phyloP scores from a whole-genome alignment of 2,888 invertebrate genomes.

The Mantis religiosa region DNA sequence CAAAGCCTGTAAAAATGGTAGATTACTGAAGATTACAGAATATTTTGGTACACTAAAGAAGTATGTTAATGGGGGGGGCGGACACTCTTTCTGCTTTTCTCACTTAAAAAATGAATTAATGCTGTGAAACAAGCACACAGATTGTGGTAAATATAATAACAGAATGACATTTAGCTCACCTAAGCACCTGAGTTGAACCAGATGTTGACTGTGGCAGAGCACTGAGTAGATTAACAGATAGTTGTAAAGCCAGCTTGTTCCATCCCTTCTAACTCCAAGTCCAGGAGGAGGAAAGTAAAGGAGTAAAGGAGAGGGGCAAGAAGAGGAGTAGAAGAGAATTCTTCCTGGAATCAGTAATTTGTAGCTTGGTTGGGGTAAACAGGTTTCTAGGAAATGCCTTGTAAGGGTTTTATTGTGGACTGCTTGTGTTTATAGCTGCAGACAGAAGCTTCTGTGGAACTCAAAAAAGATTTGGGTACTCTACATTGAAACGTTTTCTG shows the following conservation, averaged over 20 bases:
- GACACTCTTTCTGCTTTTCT: no score
- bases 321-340: constrained; percentile 12
- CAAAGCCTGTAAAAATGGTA: no score
- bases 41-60: no score
- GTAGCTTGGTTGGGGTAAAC: constrained; percentile 14
- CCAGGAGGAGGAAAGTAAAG: neutral
- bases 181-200: neutral
- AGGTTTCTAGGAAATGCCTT: constrained; percentile 12
- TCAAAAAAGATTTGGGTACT: neutral
- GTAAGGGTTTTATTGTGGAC: constrained; percentile 18
- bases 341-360: constrained; percentile 22
- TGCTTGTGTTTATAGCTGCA: constrained; percentile 3
- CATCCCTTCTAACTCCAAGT: neutral
- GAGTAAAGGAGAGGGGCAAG: neutral
- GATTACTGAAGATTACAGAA: no score
- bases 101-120: no score
- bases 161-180: neutral
- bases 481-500: neutral
- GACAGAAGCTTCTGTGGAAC: constrained; percentile 6
- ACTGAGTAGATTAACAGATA: neutral
- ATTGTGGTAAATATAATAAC: neutral
- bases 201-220: neutral
- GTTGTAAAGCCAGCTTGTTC: neutral
- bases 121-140: neutral
- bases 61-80: no score